Base-by-base conservation (phyloP, 2,797 vertebrate genomes). In the Steatocranus sp. region DNA sequence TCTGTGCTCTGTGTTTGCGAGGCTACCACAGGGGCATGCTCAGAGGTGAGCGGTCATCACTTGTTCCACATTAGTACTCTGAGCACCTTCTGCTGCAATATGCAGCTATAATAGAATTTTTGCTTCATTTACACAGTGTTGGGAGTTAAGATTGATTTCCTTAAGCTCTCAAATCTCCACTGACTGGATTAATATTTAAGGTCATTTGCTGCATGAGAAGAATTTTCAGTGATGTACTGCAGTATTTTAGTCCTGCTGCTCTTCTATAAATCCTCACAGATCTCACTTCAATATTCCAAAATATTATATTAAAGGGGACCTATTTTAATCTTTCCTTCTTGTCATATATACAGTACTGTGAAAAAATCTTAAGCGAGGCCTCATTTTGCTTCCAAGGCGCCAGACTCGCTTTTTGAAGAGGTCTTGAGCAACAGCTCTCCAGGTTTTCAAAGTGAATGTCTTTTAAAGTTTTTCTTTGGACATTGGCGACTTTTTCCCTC, bases 1-100 rank as follows among this genome's bases (percentile, higher is more conserved):
- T 97, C 97, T 7, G 88, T 96, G 78, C 92, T 97, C 49, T 96
- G 96, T 14, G 93, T 97, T 79, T 97, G 97, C 15, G 96, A 97
- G 90, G 96, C 96, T 82, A 96, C 96, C 77, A 97, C 96, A 1
- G 97, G 97, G 73, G 94, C 95, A 7, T 97, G 97, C 88, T 94
- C 93, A 18, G 97, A 97, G 97, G 97, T 97, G 84, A 95, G 94
- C 43, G 74, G 79, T 81, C 87, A 83, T 83, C 86, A 34, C 58
- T 87, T 56, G 78, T 83, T 90, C 79, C 78, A 63, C 81, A 86
- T 88, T 90, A 87, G 83, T 85, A 89, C 92, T 89, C 89, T 80
- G 74, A 61, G 51, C n/a, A 18, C 76, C 83, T 76, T 73, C 78
- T 20, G 23, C 82, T 74, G 80, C 76, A 46, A 76, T 82, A 78